Evolutionary conservation across 1,140 invertebrate genomes (phyloP), one percentile per base, ranked within the genome.

Genomic region (Manduca sexta): DNA sequence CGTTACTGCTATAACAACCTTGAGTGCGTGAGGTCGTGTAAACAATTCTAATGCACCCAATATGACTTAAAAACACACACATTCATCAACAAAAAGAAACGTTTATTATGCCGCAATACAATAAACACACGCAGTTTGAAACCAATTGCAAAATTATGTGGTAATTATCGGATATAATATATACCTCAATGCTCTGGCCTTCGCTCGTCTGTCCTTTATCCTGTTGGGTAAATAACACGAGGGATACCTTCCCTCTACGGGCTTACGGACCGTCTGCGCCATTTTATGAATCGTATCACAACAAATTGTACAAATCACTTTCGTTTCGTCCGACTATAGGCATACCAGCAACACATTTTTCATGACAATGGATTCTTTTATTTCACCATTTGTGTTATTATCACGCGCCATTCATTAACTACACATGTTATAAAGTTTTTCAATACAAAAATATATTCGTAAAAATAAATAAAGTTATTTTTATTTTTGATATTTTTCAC

Each of bases 191-290:
- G 89, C 88, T 69, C 89, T 90, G 44, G 91, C 90, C 69, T 91
- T 91, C 0, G 88, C 88, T 64, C 89, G 82, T 45, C 93, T 88
- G 57, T 94, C 93, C 62, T 94, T 92, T 31, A 95, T 84, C 56
- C 94, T 89, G 52, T 87, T 87, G 41, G 76, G 78, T 59, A 89
- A 88, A 47, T 93, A 93, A 73, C 93, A 94, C 2, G 92, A 89
- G 42, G 93, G 93, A 73, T 90, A 89, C 59, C 87, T 87, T 46
- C 93, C 93, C 51, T 81, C 78, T 10, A 80, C 59, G 46, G 81
- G 66, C 41, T 72, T 69, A 56, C 81, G 65, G 12, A 83, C 67
- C 5, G 81, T 83, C 59, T 82, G 78, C 69, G 81, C 78, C 78
- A 84, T 84, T 72, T 69, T 18, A 34, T 3, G 12, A 43, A 43